Evolutionary conservation across 2,888 invertebrate species (phyloP).

Genomic region (Melieria picta): DNA sequence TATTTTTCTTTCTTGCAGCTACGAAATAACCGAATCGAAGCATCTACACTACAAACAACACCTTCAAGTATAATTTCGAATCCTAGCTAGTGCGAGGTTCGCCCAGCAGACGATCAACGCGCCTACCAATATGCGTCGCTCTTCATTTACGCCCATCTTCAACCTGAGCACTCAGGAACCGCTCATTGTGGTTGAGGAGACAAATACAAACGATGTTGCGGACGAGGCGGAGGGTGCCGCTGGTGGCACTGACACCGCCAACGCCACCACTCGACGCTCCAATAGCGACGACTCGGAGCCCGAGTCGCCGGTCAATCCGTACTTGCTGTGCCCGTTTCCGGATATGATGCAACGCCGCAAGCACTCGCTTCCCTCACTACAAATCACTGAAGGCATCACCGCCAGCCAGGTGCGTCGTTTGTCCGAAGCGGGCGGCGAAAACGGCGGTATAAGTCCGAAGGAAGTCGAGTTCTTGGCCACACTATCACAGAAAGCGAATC

Average conservation of each 20-base stretch:
- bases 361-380: constrained; percentile 84
- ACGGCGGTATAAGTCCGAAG: constrained; percentile 78
- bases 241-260: constrained; percentile 74
- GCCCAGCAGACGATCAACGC: neutral
- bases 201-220: constrained; percentile 74
- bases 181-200: constrained; percentile 85
- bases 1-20: too few relatives aligned
- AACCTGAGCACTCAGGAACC: constrained; percentile 75
- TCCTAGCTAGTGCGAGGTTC: too few relatives aligned
- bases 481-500: constrained; percentile 72
- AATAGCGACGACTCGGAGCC: constrained; percentile 74
- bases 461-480: constrained; percentile 89
- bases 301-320: constrained; percentile 84
- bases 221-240: constrained; percentile 71
- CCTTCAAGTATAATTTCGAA: too few relatives aligned
- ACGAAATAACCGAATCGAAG: too few relatives aligned
- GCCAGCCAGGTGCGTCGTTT: constrained; percentile 86
- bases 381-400: constrained; percentile 85
- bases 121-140: constrained; percentile 71
- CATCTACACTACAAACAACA: too few relatives aligned
- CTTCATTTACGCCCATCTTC: constrained; percentile 73
- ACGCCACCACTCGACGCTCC: constrained; percentile 61
- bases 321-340: constrained; percentile 82
- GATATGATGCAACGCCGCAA: constrained; percentile 80
- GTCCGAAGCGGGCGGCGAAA: constrained; percentile 81